Base-by-base conservation (phyloP, 2,113 vertebrate genomes). In the Esox niger region DNA sequence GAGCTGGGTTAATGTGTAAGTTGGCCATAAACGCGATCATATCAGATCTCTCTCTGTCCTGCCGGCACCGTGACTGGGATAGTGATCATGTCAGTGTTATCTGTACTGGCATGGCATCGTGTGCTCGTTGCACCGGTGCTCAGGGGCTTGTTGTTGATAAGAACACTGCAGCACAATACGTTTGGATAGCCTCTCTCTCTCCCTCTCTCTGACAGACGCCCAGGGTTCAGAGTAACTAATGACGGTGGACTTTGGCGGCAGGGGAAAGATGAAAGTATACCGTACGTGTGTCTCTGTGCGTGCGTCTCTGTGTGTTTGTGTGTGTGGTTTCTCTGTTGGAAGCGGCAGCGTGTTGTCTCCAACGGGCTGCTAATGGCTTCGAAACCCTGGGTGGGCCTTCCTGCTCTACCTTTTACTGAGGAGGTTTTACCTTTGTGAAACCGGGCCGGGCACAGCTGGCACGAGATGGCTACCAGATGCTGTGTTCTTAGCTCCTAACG, bases 361-460 rank as follows among this genome's bases (percentile, higher is more conserved):
- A 81, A 76, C 55, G 58, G 63, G 71, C 43, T 68, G 75, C 72
- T 74, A 80, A 82, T 79, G 79, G 75, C 74, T 83, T 73, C 84
- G 65, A 64, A 81, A 69, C 80, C 75, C 68, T 89, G 88, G 89
- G 90, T 90, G 89, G 89, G 86, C 83, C 66, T 64, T 72, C 59
- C 74, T 76, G 79, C 76, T 79, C 79, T 80, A 87, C 86, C 84
- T 85, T 85, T 79, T 84, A 84, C 79, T 58, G 74, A 80, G 79
- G 88, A 82, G 89, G 88, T 87, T n/a, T 83, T 88, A 86, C 82
- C 81, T 86, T 84, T 80, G 61, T 87, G 85, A 77, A 85, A 84
- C 87, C 57, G 80, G 75, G 81, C 74, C 71, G 49, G 74, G 68
- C 30, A 75, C 82, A 84, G 86, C 77, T 91, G 88, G 84, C 80